Conservation (phyloP, 2,888 invertebrate species). For the Choreutis nemorana region DNA sequence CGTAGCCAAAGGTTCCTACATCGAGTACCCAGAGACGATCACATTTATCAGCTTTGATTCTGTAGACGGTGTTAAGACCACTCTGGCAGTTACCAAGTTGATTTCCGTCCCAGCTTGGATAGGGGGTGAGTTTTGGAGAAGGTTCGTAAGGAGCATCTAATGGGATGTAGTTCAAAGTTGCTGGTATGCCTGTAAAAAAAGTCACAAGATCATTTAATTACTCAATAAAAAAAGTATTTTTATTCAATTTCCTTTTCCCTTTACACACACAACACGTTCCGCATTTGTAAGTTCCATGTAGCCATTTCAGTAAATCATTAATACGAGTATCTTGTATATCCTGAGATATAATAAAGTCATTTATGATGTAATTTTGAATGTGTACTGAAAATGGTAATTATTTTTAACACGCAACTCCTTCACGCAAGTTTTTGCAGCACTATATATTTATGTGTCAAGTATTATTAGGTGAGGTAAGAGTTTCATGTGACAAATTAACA, state of each 20-base stretch:
- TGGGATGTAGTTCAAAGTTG: conserved; percentile 82
- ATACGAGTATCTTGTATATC: too few species aligned
- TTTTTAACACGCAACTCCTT: too few species aligned
- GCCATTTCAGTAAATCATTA: neutral
- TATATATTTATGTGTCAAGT: too few species aligned
- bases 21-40: conserved; percentile 85
- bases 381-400: too few species aligned
- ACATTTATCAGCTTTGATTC: conserved; percentile 80
- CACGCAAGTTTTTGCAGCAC: too few species aligned
- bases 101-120: conserved; percentile 79
- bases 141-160: conserved; percentile 70
- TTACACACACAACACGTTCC: too few species aligned
- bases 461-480: too few species aligned
- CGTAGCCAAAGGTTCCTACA: conserved; percentile 84
- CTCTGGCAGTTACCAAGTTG: conserved; percentile 77
- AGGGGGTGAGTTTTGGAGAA: conserved; percentile 80
- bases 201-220: neutral
- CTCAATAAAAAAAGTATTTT: neutral
- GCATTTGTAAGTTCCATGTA: too few species aligned
- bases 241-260: neutral
- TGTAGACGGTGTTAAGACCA: conserved; percentile 80
- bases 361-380: too few species aligned
- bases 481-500: too few species aligned
- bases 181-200: conserved; percentile 73
- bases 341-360: too few species aligned